phyloP scores from a whole-genome alignment of 1,140 invertebrate genomes.

The Caenorhabditis elegans region DNA sequence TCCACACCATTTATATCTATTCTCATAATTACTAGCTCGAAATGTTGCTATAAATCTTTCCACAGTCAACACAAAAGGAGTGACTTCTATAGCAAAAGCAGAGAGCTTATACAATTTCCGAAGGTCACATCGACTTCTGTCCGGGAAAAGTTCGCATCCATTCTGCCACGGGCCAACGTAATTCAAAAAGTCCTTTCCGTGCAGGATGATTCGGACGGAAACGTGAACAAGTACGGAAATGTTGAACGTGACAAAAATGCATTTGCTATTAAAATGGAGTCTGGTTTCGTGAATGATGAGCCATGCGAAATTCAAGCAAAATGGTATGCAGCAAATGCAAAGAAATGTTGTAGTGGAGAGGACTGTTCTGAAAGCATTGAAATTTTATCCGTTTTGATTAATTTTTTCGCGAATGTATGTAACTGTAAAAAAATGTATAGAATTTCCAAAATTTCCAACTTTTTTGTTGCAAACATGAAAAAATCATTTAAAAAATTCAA shows the following conservation, averaged over 20 bases:
- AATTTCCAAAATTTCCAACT: too few species aligned
- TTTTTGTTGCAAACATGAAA: too few species aligned
- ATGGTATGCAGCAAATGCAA: neutral
- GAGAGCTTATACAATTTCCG: neutral
- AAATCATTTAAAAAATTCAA: too few species aligned
- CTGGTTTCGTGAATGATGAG: neutral
- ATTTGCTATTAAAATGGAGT: constrained; percentile 14
- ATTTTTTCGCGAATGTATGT: too few species aligned
- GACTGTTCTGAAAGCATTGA: neutral
- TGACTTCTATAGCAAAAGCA: neutral
- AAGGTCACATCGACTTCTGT: neutral
- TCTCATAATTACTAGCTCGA: neutral
- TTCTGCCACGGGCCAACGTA: neutral
- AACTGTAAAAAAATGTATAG: too few species aligned
- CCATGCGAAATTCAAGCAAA: neutral
- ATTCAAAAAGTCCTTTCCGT: neutral
- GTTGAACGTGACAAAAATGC: neutral
- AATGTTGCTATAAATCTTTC: neutral
- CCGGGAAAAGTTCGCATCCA: neutral
- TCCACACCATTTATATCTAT: neutral
- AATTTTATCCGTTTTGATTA: too few species aligned
- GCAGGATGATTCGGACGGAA: neutral
- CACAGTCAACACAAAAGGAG: neutral
- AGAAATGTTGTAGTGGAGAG: neutral
- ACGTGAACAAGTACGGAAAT: neutral